A percentile compares a stretch with the other conserved stretches of the same genome.
phyloP scores from a whole-genome alignment of 2,797 vertebrate genomes.

The Podarcis siculus region DNA sequence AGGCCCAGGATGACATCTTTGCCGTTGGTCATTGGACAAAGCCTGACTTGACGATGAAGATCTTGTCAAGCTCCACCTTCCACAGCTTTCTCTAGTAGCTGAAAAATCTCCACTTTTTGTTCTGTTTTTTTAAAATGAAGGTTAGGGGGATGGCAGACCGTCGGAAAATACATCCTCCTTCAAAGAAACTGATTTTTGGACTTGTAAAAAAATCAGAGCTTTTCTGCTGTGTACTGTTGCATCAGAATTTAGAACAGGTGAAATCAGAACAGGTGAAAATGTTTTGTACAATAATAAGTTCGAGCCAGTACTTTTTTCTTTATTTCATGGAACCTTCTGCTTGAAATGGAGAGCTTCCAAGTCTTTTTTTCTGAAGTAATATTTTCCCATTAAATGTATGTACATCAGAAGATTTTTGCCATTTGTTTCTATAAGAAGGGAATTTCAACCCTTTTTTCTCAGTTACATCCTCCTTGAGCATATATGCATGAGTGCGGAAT shows the following conservation, averaged over 20 bases:
- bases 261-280: neutral
- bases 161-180: conserved; percentile 1
- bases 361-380: neutral
- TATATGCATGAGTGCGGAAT: neutral
- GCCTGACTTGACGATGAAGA: conserved; percentile 8
- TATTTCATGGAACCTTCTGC: neutral
- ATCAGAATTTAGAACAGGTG: neutral
- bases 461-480: neutral
- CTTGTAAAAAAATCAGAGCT: neutral
- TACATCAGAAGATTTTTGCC: neutral
- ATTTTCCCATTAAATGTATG: too few species aligned
- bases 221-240: neutral
- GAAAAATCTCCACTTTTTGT: neutral
- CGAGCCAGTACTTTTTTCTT: neutral
- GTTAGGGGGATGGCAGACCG: neutral
- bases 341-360: neutral
- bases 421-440: neutral
- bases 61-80: neutral
- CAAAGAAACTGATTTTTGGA: conserved; percentile 20
- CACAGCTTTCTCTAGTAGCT: neutral
- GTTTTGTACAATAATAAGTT: neutral
- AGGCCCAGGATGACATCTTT: conserved; percentile 15
- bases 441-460: neutral
- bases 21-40: neutral
- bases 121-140: neutral